Percentiles rank a stretch among this genome's conserved stretches.
phyloP scores from a whole-genome alignment of 2,797 vertebrate species.

The Garrulus glandarius region DNA sequence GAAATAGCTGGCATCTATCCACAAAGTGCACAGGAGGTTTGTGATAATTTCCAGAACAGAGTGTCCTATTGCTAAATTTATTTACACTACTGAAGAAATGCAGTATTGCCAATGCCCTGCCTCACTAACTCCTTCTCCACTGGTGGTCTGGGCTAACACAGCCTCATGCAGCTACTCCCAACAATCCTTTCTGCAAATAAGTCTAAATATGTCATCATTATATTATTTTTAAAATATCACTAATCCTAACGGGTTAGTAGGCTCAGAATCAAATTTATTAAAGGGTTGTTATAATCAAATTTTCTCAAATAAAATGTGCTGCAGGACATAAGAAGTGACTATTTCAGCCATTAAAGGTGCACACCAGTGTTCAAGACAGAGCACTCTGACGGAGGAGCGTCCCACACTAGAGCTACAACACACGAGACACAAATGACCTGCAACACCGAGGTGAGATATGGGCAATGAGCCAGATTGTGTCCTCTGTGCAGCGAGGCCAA shows the following conservation, averaged over 20 bases:
- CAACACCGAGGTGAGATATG: rapidly evolving
- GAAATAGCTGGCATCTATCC: not conserved
- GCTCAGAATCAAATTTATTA: not conserved
- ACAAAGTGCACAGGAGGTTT: not conserved
- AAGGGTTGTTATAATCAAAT: not conserved
- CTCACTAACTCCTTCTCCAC: not conserved
- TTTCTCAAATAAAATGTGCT: not conserved
- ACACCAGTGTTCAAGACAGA: not conserved
- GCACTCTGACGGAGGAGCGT: not conserved
- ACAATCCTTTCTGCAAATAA: not conserved
- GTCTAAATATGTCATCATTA: not conserved
- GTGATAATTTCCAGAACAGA: not conserved
- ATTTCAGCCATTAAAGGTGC: not conserved
- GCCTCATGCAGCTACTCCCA: not conserved
- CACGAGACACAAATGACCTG: rapidly evolving
- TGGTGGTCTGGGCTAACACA: not conserved
- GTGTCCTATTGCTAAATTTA: not conserved
- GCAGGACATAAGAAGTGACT: not conserved
- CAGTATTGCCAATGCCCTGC: not conserved
- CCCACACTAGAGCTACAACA: not conserved
- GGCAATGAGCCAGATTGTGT: rapidly evolving
- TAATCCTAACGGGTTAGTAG: not conserved
- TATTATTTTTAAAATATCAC: not conserved
- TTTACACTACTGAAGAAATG: not conserved
- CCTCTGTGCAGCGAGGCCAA: rapidly evolving